phyloP scores from a whole-genome alignment of 92 coral and sea anemone genomes.

The Chrysogorgia sp. region DNA sequence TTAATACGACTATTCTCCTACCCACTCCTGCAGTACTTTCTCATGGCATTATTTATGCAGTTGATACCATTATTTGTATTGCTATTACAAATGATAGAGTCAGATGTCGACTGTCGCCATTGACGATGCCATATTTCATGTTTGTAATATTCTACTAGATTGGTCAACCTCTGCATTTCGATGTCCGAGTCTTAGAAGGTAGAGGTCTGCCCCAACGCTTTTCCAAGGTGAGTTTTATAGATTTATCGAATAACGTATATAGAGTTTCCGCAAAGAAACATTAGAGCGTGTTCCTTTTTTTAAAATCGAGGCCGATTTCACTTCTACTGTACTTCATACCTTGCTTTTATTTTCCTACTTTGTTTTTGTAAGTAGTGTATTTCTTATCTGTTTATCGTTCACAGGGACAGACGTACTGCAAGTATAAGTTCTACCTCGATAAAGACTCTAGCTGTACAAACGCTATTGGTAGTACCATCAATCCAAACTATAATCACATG shows the following conservation, averaged over 20 bases:
- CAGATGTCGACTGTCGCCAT: too few species aligned
- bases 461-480: slow-evolving; percentile 73
- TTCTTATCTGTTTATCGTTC: neutral
- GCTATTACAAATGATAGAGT: too few species aligned
- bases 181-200: slow-evolving; percentile 74
- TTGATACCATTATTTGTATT: too few species aligned
- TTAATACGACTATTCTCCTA: too few species aligned
- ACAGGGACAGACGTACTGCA: slow-evolving; percentile 84
- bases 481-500: slow-evolving; percentile 67
- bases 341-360: neutral
- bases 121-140: too few species aligned
- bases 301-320: too few species aligned
- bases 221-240: slow-evolving; percentile 66
- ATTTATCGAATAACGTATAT: neutral
- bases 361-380: neutral
- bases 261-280: neutral
- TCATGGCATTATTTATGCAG: too few species aligned
- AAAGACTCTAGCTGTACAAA: slow-evolving; percentile 61
- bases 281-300: neutral
- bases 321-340: too few species aligned
- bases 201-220: slow-evolving; percentile 85
- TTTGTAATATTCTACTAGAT: slow-evolving; percentile 47
- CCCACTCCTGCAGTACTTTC: too few species aligned
- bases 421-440: slow-evolving; percentile 83
- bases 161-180: slow-evolving; percentile 72